Evolutionary conservation across 2,888 invertebrate species (phyloP).

Genomic region (Adelognathus sp.): DNA sequence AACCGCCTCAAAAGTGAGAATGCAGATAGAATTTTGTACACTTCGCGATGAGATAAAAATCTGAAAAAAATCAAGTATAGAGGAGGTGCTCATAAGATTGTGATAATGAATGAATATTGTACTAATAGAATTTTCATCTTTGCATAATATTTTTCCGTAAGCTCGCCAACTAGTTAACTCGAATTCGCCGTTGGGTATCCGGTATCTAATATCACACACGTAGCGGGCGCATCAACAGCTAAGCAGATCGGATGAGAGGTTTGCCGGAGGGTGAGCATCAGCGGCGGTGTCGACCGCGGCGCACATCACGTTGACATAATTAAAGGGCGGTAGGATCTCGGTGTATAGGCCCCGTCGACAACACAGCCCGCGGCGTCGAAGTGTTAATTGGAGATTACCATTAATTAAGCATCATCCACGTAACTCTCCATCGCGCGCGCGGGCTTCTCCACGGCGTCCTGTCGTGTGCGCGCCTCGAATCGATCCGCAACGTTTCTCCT

Average conservation of each 20-base stretch:
- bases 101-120: no score
- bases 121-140: no score
- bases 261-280: constrained; percentile 3
- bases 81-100: no score
- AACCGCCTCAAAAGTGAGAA: no score
- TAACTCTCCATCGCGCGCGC: constrained; percentile 44
- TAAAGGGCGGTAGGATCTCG: constrained; percentile 57
- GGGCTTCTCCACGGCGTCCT: constrained; percentile 1
- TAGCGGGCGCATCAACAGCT: constrained; percentile 1
- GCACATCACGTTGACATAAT: constrained; percentile 52
- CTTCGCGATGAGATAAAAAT: no score
- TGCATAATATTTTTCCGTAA: neutral
- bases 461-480: constrained; percentile 40
- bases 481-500: constrained; percentile 35
- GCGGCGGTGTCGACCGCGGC: constrained; percentile 28
- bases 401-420: constrained; percentile 66
- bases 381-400: constrained; percentile 69
- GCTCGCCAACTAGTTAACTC: no score
- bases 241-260: constrained; percentile 19
- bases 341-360: constrained; percentile 38
- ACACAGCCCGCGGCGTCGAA: constrained; percentile 49
- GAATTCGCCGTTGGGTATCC: no score
- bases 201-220: constrained; percentile 36
- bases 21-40: no score
- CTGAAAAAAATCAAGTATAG: no score